Percentiles rank a stretch among this genome's conserved stretches.
These are phyloP conservation scores for Heliconius aoede DNA, from an alignment of 2,888 invertebrate genomes.

Conservation along the genomic window DNA sequence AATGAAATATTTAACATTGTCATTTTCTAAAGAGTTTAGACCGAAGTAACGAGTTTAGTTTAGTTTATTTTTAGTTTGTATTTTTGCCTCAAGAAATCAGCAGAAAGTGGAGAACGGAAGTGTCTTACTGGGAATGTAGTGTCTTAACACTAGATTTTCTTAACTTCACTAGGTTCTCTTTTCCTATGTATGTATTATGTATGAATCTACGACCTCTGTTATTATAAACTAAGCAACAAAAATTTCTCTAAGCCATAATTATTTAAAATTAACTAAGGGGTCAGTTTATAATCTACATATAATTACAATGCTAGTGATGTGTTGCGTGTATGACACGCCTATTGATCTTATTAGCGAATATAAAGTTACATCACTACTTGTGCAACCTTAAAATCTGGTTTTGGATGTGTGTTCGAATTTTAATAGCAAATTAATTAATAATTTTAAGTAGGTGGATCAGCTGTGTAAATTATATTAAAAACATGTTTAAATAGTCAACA, in stretches of 20 bases:
- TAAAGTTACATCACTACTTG: slow-evolving; percentile 14
- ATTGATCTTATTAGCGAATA: slow-evolving; percentile 19
- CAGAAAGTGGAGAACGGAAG: too few relatives aligned
- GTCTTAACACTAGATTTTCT: too few relatives aligned
- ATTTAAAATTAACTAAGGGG: not conserved
- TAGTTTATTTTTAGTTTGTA: too few relatives aligned
- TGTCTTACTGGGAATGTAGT: too few relatives aligned
- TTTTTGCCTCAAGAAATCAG: too few relatives aligned
- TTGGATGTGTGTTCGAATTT: slow-evolving; percentile 6
- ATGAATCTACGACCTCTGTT: not conserved
- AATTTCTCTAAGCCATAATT: not conserved
- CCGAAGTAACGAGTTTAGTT: too few relatives aligned
- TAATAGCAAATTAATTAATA: slow-evolving; percentile 8
- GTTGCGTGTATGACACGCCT: slow-evolving; percentile 23
- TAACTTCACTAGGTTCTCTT: too few relatives aligned
- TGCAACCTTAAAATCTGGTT: not conserved
- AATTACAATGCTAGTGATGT: not conserved
- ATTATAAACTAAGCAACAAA: not conserved
- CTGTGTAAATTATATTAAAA: not conserved
- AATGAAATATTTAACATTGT: not conserved
- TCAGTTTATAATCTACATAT: not conserved
- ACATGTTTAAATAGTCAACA: not conserved
- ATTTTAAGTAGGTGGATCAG: not conserved
- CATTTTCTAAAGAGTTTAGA: too few relatives aligned
- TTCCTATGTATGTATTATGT: too few relatives aligned